phyloP scores from a whole-genome alignment of 2,888 invertebrate genomes.

The Tanypteryx hageni region DNA sequence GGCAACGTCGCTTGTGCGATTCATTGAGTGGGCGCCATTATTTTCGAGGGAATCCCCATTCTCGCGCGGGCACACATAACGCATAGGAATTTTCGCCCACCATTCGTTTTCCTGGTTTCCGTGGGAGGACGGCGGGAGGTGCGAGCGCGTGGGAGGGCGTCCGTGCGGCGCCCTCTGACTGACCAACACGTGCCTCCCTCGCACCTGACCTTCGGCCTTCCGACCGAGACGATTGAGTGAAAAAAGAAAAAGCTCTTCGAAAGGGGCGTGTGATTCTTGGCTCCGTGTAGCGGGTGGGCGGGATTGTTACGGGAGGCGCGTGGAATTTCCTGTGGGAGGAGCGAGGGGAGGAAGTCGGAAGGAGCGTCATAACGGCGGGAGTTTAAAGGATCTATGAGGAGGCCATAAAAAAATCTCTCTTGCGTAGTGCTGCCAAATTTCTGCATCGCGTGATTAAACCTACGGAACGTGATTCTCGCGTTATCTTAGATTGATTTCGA shows the following conservation, averaged over 20 bases:
- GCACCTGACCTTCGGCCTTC: background rate
- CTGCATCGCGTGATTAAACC: too few species aligned
- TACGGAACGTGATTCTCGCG: too few species aligned
- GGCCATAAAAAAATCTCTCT: too few species aligned
- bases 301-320: background rate
- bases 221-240: background rate
- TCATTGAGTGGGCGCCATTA: background rate
- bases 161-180: background rate
- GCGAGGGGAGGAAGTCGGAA: background rate
- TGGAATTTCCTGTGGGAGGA: slow-evolving; percentile 27
- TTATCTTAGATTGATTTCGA: too few species aligned
- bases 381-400: background rate
- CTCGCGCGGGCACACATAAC: background rate
- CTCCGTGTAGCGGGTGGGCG: background rate
- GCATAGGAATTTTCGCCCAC: background rate
- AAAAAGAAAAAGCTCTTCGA: background rate
- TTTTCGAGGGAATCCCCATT: background rate
- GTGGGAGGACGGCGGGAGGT: background rate
- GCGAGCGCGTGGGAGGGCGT: background rate
- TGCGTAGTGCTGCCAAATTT: too few species aligned
- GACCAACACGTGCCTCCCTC: background rate
- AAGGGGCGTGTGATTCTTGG: background rate
- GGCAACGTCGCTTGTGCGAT: background rate
- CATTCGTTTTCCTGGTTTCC: background rate
- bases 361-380: background rate